These are phyloP conservation scores for Macaria liturata DNA, from an alignment of 2,888 invertebrate genomes.

Conservation along the genomic window DNA sequence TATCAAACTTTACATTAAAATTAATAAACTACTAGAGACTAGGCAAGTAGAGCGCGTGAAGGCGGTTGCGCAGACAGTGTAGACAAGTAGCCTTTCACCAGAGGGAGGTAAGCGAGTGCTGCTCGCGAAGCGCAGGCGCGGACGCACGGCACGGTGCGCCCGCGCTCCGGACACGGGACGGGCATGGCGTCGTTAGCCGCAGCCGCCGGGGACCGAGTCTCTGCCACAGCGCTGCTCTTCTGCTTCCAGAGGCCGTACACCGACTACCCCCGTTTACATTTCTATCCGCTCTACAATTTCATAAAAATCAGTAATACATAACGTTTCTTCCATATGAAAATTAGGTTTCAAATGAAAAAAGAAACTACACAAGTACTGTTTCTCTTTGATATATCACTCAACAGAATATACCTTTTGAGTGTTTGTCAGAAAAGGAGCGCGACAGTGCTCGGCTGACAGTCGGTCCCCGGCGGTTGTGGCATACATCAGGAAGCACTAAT, in stretches of 20 bases:
- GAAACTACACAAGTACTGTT: neutral
- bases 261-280: too few relatives aligned
- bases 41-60: too few relatives aligned
- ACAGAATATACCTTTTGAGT: slow-evolving; percentile 4
- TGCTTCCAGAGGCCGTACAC: too few relatives aligned
- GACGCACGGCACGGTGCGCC: slow-evolving; percentile 51
- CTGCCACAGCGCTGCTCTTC: slow-evolving; percentile 1
- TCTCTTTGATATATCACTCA: slow-evolving; percentile 1
- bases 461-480: slow-evolving; percentile 63
- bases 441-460: slow-evolving; percentile 33
- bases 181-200: slow-evolving; percentile 57
- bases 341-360: slow-evolving; percentile 2
- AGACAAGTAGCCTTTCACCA: slow-evolving; percentile 57
- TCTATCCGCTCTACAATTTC: too few relatives aligned
- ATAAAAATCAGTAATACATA: too few relatives aligned
- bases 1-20: slow-evolving; percentile 9
- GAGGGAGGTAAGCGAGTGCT: slow-evolving; percentile 75
- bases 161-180: slow-evolving; percentile 66
- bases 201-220: slow-evolving; percentile 64
- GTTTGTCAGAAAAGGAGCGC: neutral
- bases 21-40: slow-evolving; percentile 3
- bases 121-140: slow-evolving; percentile 74
- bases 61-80: slow-evolving; percentile 59
- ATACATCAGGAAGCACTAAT: slow-evolving; percentile 68
- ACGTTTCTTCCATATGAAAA: neutral